Evolutionary conservation across 1,140 invertebrate genomes (phyloP), one percentile per base, ranked within the genome.

Genomic region (Trichomalopsis sarcophagae): DNA sequence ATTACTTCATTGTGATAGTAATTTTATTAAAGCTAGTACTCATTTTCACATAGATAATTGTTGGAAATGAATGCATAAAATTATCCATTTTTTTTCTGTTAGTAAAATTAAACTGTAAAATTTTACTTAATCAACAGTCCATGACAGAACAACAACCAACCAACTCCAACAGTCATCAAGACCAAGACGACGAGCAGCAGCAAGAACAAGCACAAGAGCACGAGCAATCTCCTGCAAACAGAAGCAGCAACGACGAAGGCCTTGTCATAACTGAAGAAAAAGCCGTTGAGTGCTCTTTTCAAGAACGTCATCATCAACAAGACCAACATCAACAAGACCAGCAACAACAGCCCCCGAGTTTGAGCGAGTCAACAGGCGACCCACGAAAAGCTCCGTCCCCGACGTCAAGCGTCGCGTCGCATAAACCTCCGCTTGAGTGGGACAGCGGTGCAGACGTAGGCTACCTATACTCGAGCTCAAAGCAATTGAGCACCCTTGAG

Each of bases 391-490:
- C 88, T n/a, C 87, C 91, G 17, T 95, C 95, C 10, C 95, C 95
- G 17, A 94, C 94, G 50, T 95, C 95, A 77, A 96, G 95, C 89
- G 89, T 95, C 1, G 94, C 94, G 4, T 96, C 95, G 2, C 94
- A 95, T 87, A 93, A 95, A 10, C 95, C 95, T 86, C 95, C 95
- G 86, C 90, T 97, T 4, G 96, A 97, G 92, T 96, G 96, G 96
- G 96, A 96, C 89, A 96, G 95, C 84, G 94, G 96, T 75, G 96
- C 96, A 10, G 96, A 97, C 92, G 96, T 96, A 66, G 96, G 96
- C 7, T 97, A 97, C 91, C 9, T 50, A 0, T 74, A 77, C n/a
- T 78, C 3, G 21, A 17, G 77, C 21, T 55, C 36, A 23, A 21
- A 40, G 13, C 27, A 93, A 89, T 86, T 95, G 1, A 95, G 94